Evolutionary conservation across 1,140 invertebrate genomes (phyloP).

Genomic region (Lordiphosa stackelbergi): DNA sequence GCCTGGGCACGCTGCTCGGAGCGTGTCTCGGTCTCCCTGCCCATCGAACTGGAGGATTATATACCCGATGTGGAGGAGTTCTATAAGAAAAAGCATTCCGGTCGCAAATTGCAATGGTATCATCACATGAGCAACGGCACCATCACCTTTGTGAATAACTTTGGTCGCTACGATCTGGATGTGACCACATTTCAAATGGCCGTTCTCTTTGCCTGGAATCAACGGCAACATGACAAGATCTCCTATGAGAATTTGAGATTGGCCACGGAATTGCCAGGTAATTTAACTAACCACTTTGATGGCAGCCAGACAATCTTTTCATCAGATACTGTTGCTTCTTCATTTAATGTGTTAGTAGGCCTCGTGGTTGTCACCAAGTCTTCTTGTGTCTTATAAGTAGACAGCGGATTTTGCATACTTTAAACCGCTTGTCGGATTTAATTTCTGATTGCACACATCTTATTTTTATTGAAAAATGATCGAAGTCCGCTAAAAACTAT

Average conservation of each 20-base stretch:
- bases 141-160: conserved; percentile 95
- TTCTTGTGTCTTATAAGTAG: too few relatives aligned
- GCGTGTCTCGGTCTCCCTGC: conserved; percentile 95
- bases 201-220: conserved; percentile 99
- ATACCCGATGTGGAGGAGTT: conserved; percentile 98
- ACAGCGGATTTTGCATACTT: too few relatives aligned
- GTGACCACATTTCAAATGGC: conserved; percentile 99
- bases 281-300: too few relatives aligned
- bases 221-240: conserved; percentile 92
- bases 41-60: conserved; percentile 97
- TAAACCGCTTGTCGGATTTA: too few relatives aligned
- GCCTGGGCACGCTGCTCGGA: conserved; percentile 98
- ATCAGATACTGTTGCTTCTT: too few relatives aligned
- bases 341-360: too few relatives aligned
- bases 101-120: conserved; percentile 99
- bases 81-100: conserved; percentile 97
- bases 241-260: conserved; percentile 96
- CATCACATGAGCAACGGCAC: conserved; percentile 99
- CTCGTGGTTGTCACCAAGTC: too few relatives aligned
- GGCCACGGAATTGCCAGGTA: conserved; percentile 93
- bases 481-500: too few relatives aligned
- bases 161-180: conserved; percentile 97
- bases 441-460: too few relatives aligned
- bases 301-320: too few relatives aligned
- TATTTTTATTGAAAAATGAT: too few relatives aligned